Evolutionary conservation across 2,888 invertebrate genomes (phyloP), one percentile per base, ranked within the genome.

Genomic region (Platerodrilus igneus): DNA sequence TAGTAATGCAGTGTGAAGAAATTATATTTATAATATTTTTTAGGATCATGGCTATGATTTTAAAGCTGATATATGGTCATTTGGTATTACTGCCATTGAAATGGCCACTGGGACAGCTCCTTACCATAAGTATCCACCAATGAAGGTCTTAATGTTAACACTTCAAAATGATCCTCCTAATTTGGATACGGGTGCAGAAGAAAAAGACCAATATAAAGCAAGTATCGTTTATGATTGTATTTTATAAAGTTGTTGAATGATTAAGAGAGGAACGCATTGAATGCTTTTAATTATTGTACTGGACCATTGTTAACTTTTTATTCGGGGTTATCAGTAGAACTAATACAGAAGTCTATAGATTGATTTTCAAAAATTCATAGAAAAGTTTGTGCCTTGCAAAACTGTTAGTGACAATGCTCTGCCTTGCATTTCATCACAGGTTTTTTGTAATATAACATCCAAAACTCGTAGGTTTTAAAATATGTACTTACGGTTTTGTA

Each of bases 81-180:
- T 95, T 62, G 94, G 94, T 14, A 95, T 95, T 50, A 95, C 97
- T 1, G 96, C 97, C 0, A 96, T 99, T 55, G 99, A 99, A 73
- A 86, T 99, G 84, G 97, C 96, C 1, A 92, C 94, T 2, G 94
- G 94, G 8, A 95, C 95, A 0, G 97, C 99, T 0, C 99, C 99
- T 0, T 99, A 99, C 66, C 96, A 97, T 66, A 96, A 94, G 67
- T 97, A 91, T 66, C 95, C 99, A 18, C 95, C 99, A 1, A 96
- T 99, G 96, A 99, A 99, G 73, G 91, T 99, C 33, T 74, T 99
- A 38, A 96, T 99, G 95, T 71, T 99, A 50, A 99, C 97, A 0
- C 72, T 99, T 42, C 95, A 97, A 70, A 97, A 99, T 62, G 97
- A 97, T 59, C 96, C 99, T 7, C 99, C 99, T 1, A 87, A 86